phyloP scores from a whole-genome alignment of 2,888 invertebrate genomes.

The Notocelia uddmanniana region DNA sequence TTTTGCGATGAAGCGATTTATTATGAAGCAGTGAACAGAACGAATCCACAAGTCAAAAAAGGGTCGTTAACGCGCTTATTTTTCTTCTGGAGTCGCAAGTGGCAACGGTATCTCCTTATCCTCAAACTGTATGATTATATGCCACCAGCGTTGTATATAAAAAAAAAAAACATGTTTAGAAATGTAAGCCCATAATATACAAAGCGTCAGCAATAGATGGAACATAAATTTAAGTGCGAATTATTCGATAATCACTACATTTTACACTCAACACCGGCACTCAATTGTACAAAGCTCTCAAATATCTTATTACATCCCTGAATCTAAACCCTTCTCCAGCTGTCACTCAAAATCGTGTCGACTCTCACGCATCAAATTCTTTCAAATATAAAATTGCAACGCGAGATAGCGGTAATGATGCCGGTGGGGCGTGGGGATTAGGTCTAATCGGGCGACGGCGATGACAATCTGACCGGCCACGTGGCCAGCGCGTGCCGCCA shows the following conservation, averaged over 20 bases:
- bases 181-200: background rate
- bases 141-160: no score
- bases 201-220: background rate
- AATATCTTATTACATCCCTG: constrained; percentile 9
- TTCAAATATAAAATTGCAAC: constrained; percentile 71
- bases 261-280: background rate
- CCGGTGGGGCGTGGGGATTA: constrained; percentile 74
- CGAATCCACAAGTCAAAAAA: no score
- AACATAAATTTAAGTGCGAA: background rate
- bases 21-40: no score
- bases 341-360: constrained; percentile 50
- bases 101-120: no score
- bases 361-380: constrained; percentile 55
- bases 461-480: constrained; percentile 76
- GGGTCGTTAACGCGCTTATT: no score
- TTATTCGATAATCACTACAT: background rate
- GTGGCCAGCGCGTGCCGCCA: constrained; percentile 56
- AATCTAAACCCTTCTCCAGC: constrained; percentile 32
- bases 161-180: no score
- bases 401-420: constrained; percentile 77
- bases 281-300: constrained; percentile 19
- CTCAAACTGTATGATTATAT: no score
- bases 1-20: no score
- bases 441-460: constrained; percentile 78
- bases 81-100: no score